Evolutionary conservation across 2,113 vertebrate species (phyloP).

Genomic region (Narcine bancroftii): DNA sequence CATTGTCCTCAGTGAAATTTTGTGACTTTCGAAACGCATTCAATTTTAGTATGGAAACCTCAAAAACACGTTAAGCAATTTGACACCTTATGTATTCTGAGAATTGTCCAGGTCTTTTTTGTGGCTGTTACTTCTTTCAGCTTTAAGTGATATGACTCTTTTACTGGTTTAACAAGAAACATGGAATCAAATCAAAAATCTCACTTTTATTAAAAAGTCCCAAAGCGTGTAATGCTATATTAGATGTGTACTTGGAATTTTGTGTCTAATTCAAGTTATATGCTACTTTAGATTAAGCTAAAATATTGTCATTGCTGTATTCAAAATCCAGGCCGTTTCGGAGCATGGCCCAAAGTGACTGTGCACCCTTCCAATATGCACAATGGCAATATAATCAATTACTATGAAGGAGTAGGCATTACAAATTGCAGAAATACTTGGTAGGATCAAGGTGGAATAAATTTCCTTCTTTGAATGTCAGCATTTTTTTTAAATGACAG

Average conservation of each 20-base stretch:
- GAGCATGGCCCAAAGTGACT: neutral
- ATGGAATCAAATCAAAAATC: neutral
- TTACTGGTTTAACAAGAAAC: neutral
- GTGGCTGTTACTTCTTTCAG: neutral
- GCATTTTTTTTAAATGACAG: neutral
- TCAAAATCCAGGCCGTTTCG: neutral
- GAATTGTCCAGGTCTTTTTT: neutral
- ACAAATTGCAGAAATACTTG: neutral
- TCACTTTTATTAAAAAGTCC: neutral
- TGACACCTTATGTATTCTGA: neutral
- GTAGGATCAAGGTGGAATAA: neutral
- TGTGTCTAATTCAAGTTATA: conserved; percentile 9
- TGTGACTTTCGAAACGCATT: neutral
- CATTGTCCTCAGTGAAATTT: neutral
- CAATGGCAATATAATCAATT: neutral
- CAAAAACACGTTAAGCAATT: neutral
- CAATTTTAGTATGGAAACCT: neutral
- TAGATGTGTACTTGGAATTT: neutral
- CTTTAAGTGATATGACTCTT: neutral
- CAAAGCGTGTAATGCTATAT: neutral
- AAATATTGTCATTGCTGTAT: neutral
- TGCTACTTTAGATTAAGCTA: neutral
- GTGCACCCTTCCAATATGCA: neutral
- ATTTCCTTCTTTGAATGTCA: neutral
- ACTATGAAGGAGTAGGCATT: too few relatives aligned